These are phyloP conservation scores for Pedionomus torquatus DNA, from an alignment of 2,113 vertebrate species.

Conservation along the genomic window DNA sequence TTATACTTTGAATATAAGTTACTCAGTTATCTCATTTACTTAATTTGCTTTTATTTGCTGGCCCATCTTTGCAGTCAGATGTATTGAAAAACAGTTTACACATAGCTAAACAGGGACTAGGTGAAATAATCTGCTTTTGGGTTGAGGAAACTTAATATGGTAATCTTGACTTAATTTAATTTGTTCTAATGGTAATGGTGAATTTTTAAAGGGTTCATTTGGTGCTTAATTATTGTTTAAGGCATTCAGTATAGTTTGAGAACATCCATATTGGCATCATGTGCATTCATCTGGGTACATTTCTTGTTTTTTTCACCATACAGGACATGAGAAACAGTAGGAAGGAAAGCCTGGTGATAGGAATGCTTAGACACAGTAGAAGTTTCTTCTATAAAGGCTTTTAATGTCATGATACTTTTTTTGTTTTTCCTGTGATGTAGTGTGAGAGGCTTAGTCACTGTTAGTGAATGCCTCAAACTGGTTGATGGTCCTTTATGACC, in stretches of 20 bases:
- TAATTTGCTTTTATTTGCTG: conserved; percentile 22
- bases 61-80: background rate
- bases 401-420: background rate
- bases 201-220: conserved; percentile 77
- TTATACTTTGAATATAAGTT: conserved; percentile 26
- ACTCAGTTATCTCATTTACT: conserved; percentile 8
- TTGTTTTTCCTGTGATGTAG: background rate
- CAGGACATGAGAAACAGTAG: background rate
- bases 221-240: conserved; percentile 75
- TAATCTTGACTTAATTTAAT: conserved; percentile 76
- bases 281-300: conserved; percentile 23
- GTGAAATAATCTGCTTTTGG: conserved; percentile 70
- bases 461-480: background rate
- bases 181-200: conserved; percentile 62
- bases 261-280: conserved; percentile 44
- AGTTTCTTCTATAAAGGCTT: background rate
- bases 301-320: conserved; percentile 12
- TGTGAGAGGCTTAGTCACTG: background rate
- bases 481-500: background rate
- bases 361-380: conserved; percentile 36
- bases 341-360: background rate
- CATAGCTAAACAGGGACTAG: conserved; percentile 28
- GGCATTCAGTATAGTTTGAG: conserved; percentile 52
- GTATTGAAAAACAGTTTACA: conserved; percentile 55
- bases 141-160: conserved; percentile 60